Evolutionary conservation across 2,113 vertebrate species (phyloP).

Genomic region (Narcine bancroftii): DNA sequence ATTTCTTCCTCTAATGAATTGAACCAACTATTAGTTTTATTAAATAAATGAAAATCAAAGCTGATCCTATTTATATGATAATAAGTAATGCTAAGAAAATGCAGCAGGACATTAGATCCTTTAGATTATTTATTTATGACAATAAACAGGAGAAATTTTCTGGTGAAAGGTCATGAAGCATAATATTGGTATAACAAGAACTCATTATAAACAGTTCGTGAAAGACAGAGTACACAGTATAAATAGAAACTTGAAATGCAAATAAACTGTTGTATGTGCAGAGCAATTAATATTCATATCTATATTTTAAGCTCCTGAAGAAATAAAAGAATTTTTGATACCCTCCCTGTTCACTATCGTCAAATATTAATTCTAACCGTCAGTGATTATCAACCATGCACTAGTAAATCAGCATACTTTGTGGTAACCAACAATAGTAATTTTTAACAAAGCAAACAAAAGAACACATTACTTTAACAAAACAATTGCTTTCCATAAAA

Average conservation of each 20-base stretch:
- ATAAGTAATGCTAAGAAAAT: slow-evolving; percentile 29
- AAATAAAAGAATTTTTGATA: neutral
- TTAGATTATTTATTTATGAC: slow-evolving; percentile 31
- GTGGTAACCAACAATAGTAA: neutral
- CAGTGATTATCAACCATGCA: neutral
- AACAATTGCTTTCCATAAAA: neutral
- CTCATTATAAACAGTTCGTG: slow-evolving; percentile 29
- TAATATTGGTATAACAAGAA: slow-evolving; percentile 31
- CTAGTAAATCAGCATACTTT: neutral
- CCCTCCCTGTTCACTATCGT: neutral
- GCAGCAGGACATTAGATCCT: neutral
- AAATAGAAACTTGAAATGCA: slow-evolving; percentile 24
- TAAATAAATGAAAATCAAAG: slow-evolving; percentile 13
- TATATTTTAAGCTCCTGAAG: neutral
- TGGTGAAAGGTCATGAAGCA: slow-evolving; percentile 26
- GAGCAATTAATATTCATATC: neutral
- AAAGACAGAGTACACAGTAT: neutral
- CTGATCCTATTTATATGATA: slow-evolving; percentile 29
- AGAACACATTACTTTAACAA: neutral
- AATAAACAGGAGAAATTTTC: slow-evolving; percentile 13
- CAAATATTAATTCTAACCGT: neutral
- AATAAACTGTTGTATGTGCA: neutral
- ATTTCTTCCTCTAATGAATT: neutral
- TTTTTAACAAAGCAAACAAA: neutral
- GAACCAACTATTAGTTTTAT: slow-evolving; percentile 21